These are phyloP conservation scores for Betta splendens DNA, from an alignment of 2,797 vertebrate genomes.

Conservation along the genomic window DNA sequence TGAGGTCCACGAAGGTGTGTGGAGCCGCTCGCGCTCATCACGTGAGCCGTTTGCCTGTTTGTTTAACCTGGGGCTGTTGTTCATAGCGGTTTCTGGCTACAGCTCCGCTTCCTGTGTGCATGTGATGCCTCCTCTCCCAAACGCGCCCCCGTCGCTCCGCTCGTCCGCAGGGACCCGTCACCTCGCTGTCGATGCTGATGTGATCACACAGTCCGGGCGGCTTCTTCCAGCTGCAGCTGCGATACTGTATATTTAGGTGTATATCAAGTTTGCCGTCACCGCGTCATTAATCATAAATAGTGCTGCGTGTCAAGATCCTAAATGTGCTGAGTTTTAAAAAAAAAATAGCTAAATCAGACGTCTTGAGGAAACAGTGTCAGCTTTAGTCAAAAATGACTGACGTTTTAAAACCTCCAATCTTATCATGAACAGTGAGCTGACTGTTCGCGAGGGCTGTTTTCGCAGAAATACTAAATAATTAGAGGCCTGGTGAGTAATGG, in stretches of 20 bases:
- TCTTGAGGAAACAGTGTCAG: not conserved
- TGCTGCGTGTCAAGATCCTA: slow-evolving; percentile 10
- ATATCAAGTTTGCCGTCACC: slow-evolving; percentile 39
- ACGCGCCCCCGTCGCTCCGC: slow-evolving; percentile 11
- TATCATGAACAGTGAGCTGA: slow-evolving; percentile 9
- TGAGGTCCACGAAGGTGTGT: slow-evolving; percentile 10
- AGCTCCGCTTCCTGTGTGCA: not conserved
- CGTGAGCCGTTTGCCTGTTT: no score
- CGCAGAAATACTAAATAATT: slow-evolving; percentile 32
- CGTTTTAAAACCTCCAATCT: not conserved
- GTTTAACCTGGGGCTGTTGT: no score
- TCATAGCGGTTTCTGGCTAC: not conserved
- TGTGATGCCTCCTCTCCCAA: not conserved
- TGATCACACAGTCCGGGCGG: slow-evolving; percentile 18
- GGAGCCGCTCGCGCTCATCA: no score
- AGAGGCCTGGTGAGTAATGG: slow-evolving; percentile 39
- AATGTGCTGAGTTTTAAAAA: slow-evolving; percentile 20
- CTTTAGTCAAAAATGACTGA: slow-evolving; percentile 4
- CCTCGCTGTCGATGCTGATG: slow-evolving; percentile 6
- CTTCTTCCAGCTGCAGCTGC: slow-evolving; percentile 31
- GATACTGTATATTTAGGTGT: slow-evolving; percentile 37
- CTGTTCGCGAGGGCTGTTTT: slow-evolving; percentile 10
- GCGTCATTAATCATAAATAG: slow-evolving; percentile 50
- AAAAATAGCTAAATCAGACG: slow-evolving; percentile 7
- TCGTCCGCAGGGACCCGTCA: slow-evolving; percentile 33